Base-by-base conservation (phyloP, 2,113 vertebrate genomes). In the Sylvilagus bachmani region DNA sequence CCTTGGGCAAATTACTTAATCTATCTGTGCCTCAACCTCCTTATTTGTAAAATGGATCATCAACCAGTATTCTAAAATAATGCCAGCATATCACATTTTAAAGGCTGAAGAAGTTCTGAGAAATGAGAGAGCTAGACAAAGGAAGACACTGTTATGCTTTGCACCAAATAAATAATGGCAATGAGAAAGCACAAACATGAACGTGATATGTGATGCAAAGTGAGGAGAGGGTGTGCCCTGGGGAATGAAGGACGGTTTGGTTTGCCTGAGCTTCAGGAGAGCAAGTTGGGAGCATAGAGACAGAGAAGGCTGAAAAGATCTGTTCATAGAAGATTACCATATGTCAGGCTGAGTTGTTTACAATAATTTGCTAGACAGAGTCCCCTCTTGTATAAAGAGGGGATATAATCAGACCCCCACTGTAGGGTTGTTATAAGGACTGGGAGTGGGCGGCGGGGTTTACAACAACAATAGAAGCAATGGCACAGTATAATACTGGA, bases 1-100 rank as follows among this genome's bases (percentile, higher is more conserved):
- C 24, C 3, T 12, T 16, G 3, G 25, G 24, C 12, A 91, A 89
- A 95, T 22, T 33, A 19, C n/a, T 44, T 70, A 58, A 49, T n/a
- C 27, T 33, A 55, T 11, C 29, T n/a, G 31, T 16, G 73, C 74
- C 61, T 88, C 79, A 2, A 93, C 55, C 75, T 75, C 27, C 55
- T 81, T 58, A 85, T 36, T 85, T 83, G 24, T 89, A 86, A 91
- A 91, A 93, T 12, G 49, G 55, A 70, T 44, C 31, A 85, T 3
- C 2, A 22, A 29, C 11, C 64, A 38, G 8, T 19, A 85, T n/a
- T 89, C 85, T 10, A 71, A 85, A 80, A 58, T 27, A 62, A 55
- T 36, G 11, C 62, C 44, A 71, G 49, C 29, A 24, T 31, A 44
- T 38, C 75, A 58, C 31, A 69, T 22, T n/a, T 22, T 55, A 64